phyloP scores from a whole-genome alignment of 2,888 invertebrate genomes.

The Exocentrus adspersus region DNA sequence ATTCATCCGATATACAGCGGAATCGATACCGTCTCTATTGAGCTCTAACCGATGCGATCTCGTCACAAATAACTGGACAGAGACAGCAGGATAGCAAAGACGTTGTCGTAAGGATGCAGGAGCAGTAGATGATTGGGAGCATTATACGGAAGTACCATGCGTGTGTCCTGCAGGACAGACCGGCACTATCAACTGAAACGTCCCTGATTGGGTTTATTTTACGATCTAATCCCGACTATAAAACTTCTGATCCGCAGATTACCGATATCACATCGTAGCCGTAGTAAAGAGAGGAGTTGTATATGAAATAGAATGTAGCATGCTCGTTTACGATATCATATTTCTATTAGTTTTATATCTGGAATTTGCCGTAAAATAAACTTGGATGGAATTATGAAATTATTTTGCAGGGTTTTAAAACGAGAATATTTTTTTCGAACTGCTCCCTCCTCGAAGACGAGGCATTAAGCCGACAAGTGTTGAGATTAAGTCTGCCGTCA shows the following conservation, averaged over 20 bases:
- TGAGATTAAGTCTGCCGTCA: constrained; percentile 49
- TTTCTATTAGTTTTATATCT: constrained; percentile 22
- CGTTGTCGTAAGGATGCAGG: constrained; percentile 19
- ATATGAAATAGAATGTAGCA: neutral
- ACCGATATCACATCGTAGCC: constrained; percentile 18
- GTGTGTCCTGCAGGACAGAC: constrained; percentile 21
- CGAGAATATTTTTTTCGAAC: too few relatives aligned
- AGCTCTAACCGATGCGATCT: constrained; percentile 33
- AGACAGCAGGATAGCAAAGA: constrained; percentile 26
- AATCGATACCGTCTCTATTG: constrained; percentile 34
- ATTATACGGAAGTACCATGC: constrained; percentile 26
- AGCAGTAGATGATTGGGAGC: constrained; percentile 27
- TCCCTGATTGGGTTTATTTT: constrained; percentile 28
- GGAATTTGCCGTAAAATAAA: neutral
- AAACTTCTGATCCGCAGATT: constrained; percentile 26
- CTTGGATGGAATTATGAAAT: neutral
- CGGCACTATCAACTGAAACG: constrained; percentile 26
- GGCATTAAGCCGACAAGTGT: constrained; percentile 53
- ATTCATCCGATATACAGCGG: constrained; percentile 23
- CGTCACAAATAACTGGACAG: constrained; percentile 35
- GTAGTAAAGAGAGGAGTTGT: neutral
- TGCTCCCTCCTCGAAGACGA: too few relatives aligned
- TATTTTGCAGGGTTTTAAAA: too few relatives aligned
- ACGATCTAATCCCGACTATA: constrained; percentile 27
- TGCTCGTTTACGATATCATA: constrained; percentile 5